These are phyloP conservation scores for Venustaconcha ellipsiformis DNA, from an alignment of 1,140 invertebrate species.

Conservation along the genomic window DNA sequence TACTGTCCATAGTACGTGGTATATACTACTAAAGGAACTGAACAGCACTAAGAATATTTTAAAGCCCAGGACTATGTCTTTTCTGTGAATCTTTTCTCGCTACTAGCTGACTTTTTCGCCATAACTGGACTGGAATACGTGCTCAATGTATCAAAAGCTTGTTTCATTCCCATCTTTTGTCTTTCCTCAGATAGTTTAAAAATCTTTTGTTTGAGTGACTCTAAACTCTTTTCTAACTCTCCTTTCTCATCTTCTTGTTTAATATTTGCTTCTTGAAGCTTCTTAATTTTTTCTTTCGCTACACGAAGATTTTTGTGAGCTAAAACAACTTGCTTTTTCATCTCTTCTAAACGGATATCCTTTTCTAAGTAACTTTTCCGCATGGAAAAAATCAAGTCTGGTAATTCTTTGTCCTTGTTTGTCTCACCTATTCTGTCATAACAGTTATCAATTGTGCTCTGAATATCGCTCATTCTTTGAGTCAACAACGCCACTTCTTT, in stretches of 20 bases:
- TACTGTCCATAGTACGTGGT: too few relatives aligned
- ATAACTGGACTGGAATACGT: too few relatives aligned
- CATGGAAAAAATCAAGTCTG: constrained; percentile 16
- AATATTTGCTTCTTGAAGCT: constrained; percentile 14
- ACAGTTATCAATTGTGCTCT: constrained; percentile 20
- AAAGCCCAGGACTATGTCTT: too few relatives aligned
- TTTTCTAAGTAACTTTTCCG: constrained; percentile 14
- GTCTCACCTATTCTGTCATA: constrained; percentile 30
- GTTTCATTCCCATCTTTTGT: constrained; percentile 28
- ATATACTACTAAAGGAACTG: too few relatives aligned
- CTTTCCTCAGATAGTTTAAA: constrained; percentile 27
- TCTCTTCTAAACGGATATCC: constrained; percentile 23
- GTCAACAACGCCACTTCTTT: constrained; percentile 17
- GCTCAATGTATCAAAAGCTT: constrained; percentile 15
- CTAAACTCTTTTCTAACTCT: constrained; percentile 20
- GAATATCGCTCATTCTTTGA: constrained; percentile 19
- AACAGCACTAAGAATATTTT: too few relatives aligned
- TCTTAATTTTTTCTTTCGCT: constrained; percentile 16
- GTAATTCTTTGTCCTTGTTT: constrained; percentile 9
- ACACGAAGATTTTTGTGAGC: constrained; percentile 11
- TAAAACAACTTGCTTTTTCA: constrained; percentile 16
- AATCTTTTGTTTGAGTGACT: constrained; percentile 23
- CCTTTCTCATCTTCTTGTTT: constrained; percentile 23
- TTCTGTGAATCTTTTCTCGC: too few relatives aligned
- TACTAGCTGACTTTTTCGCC: too few relatives aligned